Percentiles rank a stretch among this genome's conserved stretches.
phyloP scores from a whole-genome alignment of 2,113 vertebrate species.

The Dissostichus mawsoni region DNA sequence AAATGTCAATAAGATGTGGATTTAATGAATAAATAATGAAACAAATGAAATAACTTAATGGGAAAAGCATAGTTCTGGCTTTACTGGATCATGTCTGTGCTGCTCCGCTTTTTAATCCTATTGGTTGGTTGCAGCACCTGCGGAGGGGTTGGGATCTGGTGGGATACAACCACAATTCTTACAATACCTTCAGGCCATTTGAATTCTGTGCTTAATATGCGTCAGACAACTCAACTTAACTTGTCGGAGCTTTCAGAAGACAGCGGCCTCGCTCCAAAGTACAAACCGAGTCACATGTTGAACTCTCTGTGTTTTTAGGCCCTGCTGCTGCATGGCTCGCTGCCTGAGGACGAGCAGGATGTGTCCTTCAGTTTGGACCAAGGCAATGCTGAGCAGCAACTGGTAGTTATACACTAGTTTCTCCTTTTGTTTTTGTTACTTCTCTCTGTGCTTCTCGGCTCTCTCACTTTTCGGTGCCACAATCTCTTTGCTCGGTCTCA shows the following conservation, averaged over 20 bases:
- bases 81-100: not conserved
- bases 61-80: not conserved
- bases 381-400: conserved; percentile 89
- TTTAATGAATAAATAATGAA: no score
- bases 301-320: conserved; percentile 81
- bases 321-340: conserved; percentile 91
- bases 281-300: conserved; percentile 38
- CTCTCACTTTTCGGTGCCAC: not conserved
- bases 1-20: no score
- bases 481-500: conserved; percentile 9
- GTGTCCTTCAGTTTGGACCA: conserved; percentile 86
- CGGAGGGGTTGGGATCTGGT: not conserved
- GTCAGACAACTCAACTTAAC: conserved; percentile 1
- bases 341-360: conserved; percentile 94
- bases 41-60: no score
- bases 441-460: not conserved
- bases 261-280: conserved; percentile 13
- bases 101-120: not conserved
- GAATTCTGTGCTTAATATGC: not conserved
- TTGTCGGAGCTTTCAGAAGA: conserved; percentile 8
- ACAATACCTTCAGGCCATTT: not conserved
- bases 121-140: not conserved
- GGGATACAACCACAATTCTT: not conserved
- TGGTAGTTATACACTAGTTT: conserved; percentile 81
- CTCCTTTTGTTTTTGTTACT: conserved; percentile 26